Evolutionary conservation across 2,113 vertebrate species (phyloP).

Genomic region (Baryphthengus martii): DNA sequence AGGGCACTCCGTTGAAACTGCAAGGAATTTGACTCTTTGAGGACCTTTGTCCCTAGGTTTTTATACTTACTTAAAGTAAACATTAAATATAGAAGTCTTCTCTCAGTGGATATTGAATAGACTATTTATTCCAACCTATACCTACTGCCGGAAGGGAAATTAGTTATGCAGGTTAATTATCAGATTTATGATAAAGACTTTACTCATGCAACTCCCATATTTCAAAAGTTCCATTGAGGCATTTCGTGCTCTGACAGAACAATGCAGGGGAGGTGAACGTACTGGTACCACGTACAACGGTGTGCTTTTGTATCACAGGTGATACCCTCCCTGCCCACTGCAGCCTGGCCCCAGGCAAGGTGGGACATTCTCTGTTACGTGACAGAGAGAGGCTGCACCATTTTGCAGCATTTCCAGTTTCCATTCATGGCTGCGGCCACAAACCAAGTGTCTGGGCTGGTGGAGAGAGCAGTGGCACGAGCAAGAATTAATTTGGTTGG

Average conservation of each 20-base stretch:
- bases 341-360: not conserved
- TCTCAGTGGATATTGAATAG: constrained; percentile 2
- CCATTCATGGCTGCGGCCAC: fast-evolving
- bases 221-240: not conserved
- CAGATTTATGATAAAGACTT: constrained; percentile 49
- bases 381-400: not conserved
- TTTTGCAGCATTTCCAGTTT: not conserved
- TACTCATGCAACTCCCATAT: not conserved
- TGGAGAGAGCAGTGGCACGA: not conserved
- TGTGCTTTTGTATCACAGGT: not conserved
- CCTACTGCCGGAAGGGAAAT: constrained; percentile 12
- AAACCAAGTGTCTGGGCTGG: not conserved
- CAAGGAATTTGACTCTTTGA: constrained; percentile 55
- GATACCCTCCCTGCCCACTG: not conserved
- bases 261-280: not conserved
- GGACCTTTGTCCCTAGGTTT: constrained; percentile 27
- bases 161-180: constrained; percentile 34
- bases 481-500: not conserved
- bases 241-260: not conserved
- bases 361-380: too few relatives aligned
- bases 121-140: constrained; percentile 20
- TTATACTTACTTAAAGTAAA: constrained; percentile 61
- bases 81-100: constrained; percentile 22
- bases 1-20: not conserved
- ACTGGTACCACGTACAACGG: fast-evolving